Conservation (phyloP, 2,113 vertebrate species). For the Pseudopipra pipra region DNA sequence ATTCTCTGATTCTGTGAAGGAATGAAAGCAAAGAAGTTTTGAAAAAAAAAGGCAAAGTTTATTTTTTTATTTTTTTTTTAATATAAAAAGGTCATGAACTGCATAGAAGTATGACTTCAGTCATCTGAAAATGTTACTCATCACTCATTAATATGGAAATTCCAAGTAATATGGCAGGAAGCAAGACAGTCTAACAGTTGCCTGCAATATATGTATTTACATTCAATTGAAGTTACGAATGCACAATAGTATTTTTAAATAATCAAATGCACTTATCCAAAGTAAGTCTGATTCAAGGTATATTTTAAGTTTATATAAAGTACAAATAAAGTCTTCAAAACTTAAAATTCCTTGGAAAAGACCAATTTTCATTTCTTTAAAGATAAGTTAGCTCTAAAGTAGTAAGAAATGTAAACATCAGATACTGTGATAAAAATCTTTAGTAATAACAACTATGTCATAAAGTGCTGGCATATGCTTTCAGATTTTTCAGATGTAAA, state of each 20-base stretch:
- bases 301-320: conserved; percentile 10
- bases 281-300: conserved; percentile 4
- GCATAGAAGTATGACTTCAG: background rate
- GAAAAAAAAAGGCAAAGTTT: background rate
- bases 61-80: background rate
- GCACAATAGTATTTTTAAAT: conserved; percentile 27
- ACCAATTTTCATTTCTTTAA: background rate
- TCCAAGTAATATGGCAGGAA: background rate
- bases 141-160: background rate
- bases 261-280: conserved; percentile 19
- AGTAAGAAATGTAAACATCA: conserved; percentile 67
- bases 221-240: background rate
- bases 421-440: conserved; percentile 12
- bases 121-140: background rate
- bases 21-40: background rate
- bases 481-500: background rate
- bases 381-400: conserved; percentile 40
- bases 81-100: background rate
- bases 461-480: conserved; percentile 34
- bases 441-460: background rate
- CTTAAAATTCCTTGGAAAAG: background rate
- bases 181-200: background rate
- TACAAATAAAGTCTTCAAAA: conserved; percentile 36
- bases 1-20: background rate
- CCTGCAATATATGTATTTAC: conserved; percentile 11